These are phyloP conservation scores for Ariopsis seemanni DNA, from an alignment of 2,113 vertebrate species.

Conservation along the genomic window DNA sequence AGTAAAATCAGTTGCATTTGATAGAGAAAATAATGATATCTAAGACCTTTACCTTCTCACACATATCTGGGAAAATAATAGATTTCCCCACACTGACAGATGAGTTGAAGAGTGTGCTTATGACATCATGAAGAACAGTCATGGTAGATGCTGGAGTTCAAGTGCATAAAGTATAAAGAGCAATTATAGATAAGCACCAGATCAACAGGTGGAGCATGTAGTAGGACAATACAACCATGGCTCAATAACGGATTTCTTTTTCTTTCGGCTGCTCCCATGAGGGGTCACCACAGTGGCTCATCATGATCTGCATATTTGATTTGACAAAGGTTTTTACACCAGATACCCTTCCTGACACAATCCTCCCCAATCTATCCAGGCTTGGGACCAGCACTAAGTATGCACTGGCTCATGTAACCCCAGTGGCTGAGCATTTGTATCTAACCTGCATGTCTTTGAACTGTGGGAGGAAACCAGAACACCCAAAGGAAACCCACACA, in stretches of 20 bases:
- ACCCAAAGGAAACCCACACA: no score
- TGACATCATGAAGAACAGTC: conserved; percentile 78
- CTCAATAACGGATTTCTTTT: background rate
- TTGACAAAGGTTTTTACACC: no score
- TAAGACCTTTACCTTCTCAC: conserved; percentile 81
- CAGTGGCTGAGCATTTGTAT: no score
- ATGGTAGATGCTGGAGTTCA: conserved; percentile 66
- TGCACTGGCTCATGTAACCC: no score
- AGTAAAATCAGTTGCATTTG: conserved; percentile 93
- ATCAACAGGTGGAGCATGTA: conserved; percentile 2
- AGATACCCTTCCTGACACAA: no score
- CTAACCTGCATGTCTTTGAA: no score
- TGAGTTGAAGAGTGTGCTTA: conserved; percentile 73
- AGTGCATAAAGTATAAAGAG: conserved; percentile 66
- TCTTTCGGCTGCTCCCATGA: no score
- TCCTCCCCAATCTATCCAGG: no score
- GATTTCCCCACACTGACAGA: conserved; percentile 81
- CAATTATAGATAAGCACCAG: conserved; percentile 34
- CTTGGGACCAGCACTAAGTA: no score
- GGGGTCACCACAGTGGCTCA: no score
- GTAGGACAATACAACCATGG: background rate
- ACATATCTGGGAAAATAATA: conserved; percentile 84
- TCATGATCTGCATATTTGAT: no score
- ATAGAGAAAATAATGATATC: conserved; percentile 91
- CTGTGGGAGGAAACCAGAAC: no score